Evolutionary conservation across 1,140 invertebrate species (phyloP), one percentile per base, ranked within the genome.

Genomic region (Drosophila grimshawi): DNA sequence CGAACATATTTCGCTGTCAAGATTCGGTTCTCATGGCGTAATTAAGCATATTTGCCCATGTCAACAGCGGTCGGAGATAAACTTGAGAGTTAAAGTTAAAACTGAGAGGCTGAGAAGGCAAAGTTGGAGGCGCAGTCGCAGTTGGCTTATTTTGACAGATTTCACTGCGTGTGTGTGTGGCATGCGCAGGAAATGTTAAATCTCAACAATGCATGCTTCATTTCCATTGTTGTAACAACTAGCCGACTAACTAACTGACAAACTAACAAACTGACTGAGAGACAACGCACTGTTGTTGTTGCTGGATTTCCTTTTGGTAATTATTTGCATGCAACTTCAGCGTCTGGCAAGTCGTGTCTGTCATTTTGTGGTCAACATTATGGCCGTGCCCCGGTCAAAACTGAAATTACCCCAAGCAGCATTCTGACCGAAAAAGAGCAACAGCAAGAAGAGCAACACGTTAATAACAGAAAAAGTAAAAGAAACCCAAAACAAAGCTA

Each of bases 261-360:
- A 19, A 19, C 32, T 43, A 51, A 45, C 37, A 53, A 39, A 45
- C 62, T 19, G 43, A 60, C 43, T 56, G 64, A 41, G 55, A 41
- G 65, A 45, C 62, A 76, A 66, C 60, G 35, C 52, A 51, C 63
- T 32, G 56, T 53, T 8, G 37, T 71, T 72, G 77, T 68, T 51
- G 64, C 55, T 53, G 76, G 27, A 51, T 70, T 77, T 68, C 67
- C 86, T 67, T 71, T 56, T 5, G 59, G 82, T 81, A 88, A 88
- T 88, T 88, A 88, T 88, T 88, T 89, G 85, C 85, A 88, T 88
- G 85, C 85, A 88, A 88, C 77, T 83, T 64, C 65, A 35, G 53
- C 61, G 33, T 57, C 33, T 7, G 11, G 33, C 19, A 10, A 39
- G 41, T 75, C 71, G 63, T 72, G 71, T 78, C 76, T 67, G 46